Base-by-base conservation (phyloP, 2,888 invertebrate species). In the Lasioglossum lativentre region DNA sequence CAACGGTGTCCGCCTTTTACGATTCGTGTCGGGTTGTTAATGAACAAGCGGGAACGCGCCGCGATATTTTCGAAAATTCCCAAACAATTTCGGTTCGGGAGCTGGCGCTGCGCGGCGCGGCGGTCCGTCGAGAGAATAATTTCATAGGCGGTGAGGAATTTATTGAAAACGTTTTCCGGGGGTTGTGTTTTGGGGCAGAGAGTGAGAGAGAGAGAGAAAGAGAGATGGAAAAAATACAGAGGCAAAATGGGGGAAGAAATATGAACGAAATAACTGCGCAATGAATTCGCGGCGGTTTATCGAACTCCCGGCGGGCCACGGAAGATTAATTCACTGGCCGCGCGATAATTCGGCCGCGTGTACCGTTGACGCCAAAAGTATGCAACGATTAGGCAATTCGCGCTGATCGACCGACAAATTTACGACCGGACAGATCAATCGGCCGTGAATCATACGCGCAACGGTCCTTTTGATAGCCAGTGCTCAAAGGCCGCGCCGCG, bases 261-360 rank as follows among this genome's bases (percentile, higher is more conserved):
- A 78, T 71, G 63, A 78, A 78, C 75, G 72, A 76, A 85, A 76
- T 80, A 80, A 75, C 75, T 76, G 85, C 76, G 27, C 72, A 75
- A 78, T 78, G 85, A 85, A 85, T 85, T 85, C 78, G 78, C 85
- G 78, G 70, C 63, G 79, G 85, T 85, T 78, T 85, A 79, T 79
- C 78, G 85, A 82, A 78, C 75, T 75, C 78, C 63, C 52, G n/a
- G 14, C 70, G 59, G 68, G 5, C 47, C 71, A 27, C 14, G 74
- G 72, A 52, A 70, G 81, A 81, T 86, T 78, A 86, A 86, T 86
- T 86, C 59, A 56, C 86, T 66, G 59, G 40, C n/a, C 47, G 59
- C 30, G 59, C 56, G 80, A 85, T 85, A 80, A 86, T 86, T 86
- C 83, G 80, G 34, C 63, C 42, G 38, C 38, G 68, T 40, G 78